A percentile compares a stretch with the other conserved stretches of the same genome.
Conservation (phyloP, 2,113 vertebrate genomes). For the Hyla sarda region DNA sequence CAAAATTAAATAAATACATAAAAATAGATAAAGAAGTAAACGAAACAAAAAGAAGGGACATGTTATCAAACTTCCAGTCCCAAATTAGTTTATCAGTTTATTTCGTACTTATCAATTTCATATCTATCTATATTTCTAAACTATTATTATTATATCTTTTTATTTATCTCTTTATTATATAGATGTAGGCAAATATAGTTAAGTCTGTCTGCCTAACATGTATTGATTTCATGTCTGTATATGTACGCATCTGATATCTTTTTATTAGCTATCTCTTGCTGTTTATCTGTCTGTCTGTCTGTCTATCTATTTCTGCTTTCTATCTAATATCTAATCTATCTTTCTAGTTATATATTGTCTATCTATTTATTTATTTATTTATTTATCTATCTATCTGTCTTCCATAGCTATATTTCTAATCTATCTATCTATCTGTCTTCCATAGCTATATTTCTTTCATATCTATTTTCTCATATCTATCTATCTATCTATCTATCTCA, state of each 20-base stretch:
- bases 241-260: neutral
- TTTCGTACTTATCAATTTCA: no score
- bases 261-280: neutral
- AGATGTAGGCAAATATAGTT: no score
- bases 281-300: neutral
- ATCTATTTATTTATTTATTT: slow-evolving; percentile 25
- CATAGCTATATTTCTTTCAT: no score
- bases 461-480: no score
- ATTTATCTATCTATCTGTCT: slow-evolving; percentile 33
- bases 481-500: no score
- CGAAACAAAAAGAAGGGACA: no score
- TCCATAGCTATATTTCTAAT: no score
- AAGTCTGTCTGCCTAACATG: neutral
- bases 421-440: no score
- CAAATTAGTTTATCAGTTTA: neutral
- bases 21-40: no score
- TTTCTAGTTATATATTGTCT: neutral
- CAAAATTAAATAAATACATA: no score
- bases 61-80: no score
- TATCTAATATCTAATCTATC: neutral
- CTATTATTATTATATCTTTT: neutral
- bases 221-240: neutral
- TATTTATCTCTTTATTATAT: neutral
- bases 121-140: no score
- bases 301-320: neutral